phyloP scores from a whole-genome alignment of 2,888 invertebrate genomes.

The Allacma fusca region DNA sequence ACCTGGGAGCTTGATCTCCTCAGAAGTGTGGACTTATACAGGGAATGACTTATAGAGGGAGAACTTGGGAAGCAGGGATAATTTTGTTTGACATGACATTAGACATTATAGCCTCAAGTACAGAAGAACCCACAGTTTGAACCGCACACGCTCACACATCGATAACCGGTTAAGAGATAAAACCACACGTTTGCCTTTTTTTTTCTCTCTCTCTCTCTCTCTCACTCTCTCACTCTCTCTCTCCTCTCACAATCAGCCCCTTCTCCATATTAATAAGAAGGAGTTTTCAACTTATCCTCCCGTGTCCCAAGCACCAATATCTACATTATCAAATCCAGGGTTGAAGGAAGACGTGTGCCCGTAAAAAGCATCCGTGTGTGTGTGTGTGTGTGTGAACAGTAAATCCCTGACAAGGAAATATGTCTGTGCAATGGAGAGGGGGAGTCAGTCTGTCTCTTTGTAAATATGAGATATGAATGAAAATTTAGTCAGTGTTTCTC shows the following conservation, averaged over 20 bases:
- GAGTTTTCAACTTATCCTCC: too few species aligned
- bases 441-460: not conserved
- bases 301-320: too few species aligned
- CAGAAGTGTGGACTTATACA: too few species aligned
- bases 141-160: not conserved
- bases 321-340: too few species aligned
- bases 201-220: not conserved
- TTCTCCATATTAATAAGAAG: too few species aligned
- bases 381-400: too few species aligned
- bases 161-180: slow-evolving; percentile 10
- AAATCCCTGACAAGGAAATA: slow-evolving; percentile 1
- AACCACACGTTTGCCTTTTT: not conserved
- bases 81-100: not conserved
- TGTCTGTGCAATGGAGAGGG: not conserved
- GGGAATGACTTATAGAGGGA: too few species aligned
- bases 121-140: not conserved
- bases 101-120: not conserved
- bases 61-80: not conserved
- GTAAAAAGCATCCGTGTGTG: too few species aligned
- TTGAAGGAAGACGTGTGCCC: too few species aligned
- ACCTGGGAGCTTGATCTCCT: too few species aligned
- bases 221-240: not conserved
- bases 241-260: not conserved
- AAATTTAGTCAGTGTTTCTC: slow-evolving; percentile 5
- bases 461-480: slow-evolving; percentile 12